Evolutionary conservation across 2,113 vertebrate genomes (phyloP).

Genomic region (Thunnus thynnus): DNA sequence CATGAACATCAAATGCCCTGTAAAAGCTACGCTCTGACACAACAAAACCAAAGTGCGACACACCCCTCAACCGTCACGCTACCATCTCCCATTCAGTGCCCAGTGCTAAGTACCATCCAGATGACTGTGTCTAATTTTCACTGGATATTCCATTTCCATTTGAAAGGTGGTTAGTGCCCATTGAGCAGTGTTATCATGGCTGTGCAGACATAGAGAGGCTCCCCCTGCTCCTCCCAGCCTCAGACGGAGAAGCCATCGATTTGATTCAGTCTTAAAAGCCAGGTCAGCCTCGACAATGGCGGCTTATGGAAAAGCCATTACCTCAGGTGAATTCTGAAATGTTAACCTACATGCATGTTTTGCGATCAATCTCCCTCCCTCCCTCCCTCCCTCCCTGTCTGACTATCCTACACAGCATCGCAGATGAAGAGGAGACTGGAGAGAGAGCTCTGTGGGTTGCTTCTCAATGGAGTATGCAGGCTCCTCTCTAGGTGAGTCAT

Average conservation of each 20-base stretch:
- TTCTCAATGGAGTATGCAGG: slow-evolving; percentile 64
- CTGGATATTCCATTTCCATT: slow-evolving; percentile 77
- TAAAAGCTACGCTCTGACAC: slow-evolving; percentile 31
- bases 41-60: slow-evolving; percentile 42
- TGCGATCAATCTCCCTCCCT: slow-evolving; percentile 35
- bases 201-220: slow-evolving; percentile 66
- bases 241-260: slow-evolving; percentile 76
- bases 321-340: slow-evolving; percentile 74
- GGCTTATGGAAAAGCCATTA: slow-evolving; percentile 80
- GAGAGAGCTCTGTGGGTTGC: slow-evolving; percentile 63
- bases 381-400: slow-evolving; percentile 10
- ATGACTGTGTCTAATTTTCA: slow-evolving; percentile 70
- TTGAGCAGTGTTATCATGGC: slow-evolving; percentile 73
- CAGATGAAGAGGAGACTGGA: slow-evolving; percentile 56
- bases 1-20: slow-evolving; percentile 12
- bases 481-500: slow-evolving; percentile 72
- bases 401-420: slow-evolving; percentile 40
- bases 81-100: slow-evolving; percentile 47
- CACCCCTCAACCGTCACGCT: slow-evolving; percentile 49
- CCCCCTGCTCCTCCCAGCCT: slow-evolving; percentile 56
- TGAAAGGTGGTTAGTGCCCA: slow-evolving; percentile 73
- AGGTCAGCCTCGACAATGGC: slow-evolving; percentile 73
- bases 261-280: slow-evolving; percentile 80
- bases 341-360: slow-evolving; percentile 66
- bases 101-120: slow-evolving; percentile 54